Evolutionary conservation across 2,113 vertebrate genomes (phyloP).

Genomic region (Psittacula cyanocephala): DNA sequence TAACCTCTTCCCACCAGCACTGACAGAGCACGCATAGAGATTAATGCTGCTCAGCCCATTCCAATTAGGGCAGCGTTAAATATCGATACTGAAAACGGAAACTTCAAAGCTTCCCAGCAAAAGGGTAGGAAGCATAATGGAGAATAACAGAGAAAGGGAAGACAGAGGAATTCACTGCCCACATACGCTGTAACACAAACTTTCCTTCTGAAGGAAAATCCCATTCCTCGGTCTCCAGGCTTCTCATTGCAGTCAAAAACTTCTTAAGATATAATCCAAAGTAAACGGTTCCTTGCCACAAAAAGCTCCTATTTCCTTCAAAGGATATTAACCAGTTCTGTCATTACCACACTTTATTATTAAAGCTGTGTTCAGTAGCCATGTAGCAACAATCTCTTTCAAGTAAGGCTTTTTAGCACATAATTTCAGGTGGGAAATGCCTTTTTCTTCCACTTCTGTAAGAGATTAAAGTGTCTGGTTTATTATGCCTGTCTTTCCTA

Average conservation of each 20-base stretch:
- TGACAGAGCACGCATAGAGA: not conserved
- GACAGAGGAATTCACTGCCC: conserved; percentile 31
- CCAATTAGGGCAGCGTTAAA: not conserved
- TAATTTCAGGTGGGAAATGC: not conserved
- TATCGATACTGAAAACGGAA: not conserved
- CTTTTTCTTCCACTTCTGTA: not conserved
- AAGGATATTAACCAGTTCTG: conserved; percentile 52
- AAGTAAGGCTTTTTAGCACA: not conserved
- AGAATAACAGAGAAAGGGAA: conserved; percentile 12
- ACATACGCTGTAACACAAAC: not conserved
- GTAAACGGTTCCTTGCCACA: conserved; percentile 48
- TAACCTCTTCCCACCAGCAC: conserved; percentile 15
- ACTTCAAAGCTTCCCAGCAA: not conserved
- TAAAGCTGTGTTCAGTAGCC: conserved; percentile 23
- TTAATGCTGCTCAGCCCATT: not conserved
- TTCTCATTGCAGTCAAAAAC: not conserved
- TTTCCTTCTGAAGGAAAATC: conserved; percentile 21
- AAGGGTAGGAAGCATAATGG: not conserved
- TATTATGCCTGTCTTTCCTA: not conserved
- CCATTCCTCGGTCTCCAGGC: not conserved
- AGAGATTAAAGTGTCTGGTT: not conserved
- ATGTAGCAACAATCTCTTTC: not conserved
- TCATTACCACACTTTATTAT: conserved; percentile 43
- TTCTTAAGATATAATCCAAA: conserved; percentile 40
- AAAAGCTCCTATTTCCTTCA: conserved; percentile 54